A percentile compares a stretch with the other conserved stretches of the same genome.
Conservation (phyloP, 2,888 invertebrate genomes). For the Theretra japonica region DNA sequence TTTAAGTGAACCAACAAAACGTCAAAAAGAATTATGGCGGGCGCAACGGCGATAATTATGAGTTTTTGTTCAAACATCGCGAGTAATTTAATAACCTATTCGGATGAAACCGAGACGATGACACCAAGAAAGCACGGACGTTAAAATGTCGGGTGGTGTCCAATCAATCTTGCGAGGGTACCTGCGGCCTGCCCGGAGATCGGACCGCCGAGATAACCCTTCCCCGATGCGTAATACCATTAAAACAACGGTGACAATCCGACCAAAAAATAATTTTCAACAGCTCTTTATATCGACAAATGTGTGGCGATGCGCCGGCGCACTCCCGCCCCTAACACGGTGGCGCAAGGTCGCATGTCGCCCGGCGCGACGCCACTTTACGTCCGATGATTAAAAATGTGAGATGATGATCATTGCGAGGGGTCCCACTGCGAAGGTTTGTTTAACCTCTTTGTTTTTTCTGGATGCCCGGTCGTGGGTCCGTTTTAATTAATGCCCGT, state of each 20-base stretch:
- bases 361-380: constrained; percentile 56
- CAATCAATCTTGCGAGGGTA: constrained; percentile 81
- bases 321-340: constrained; percentile 55
- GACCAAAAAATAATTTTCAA: constrained; percentile 82
- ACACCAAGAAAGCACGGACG: constrained; percentile 74
- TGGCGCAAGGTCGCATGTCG: constrained; percentile 61
- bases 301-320: constrained; percentile 35
- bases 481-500: constrained; percentile 85
- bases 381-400: constrained; percentile 82
- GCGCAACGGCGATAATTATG: constrained; percentile 62
- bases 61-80: constrained; percentile 66
- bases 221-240: constrained; percentile 83
- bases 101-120: constrained; percentile 71
- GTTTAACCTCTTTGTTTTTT: constrained; percentile 83
- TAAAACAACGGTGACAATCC: constrained; percentile 85
- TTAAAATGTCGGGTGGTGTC: constrained; percentile 78
- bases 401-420: constrained; percentile 83
- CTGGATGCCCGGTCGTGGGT: constrained; percentile 81
- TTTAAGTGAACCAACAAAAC: constrained; percentile 53
- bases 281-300: constrained; percentile 72
- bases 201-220: constrained; percentile 81
- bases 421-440: constrained; percentile 83
- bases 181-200: constrained; percentile 69
- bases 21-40: constrained; percentile 55
- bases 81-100: constrained; percentile 81